Conservation (phyloP, 2,888 invertebrate genomes). For the Coleophora flavipennella region DNA sequence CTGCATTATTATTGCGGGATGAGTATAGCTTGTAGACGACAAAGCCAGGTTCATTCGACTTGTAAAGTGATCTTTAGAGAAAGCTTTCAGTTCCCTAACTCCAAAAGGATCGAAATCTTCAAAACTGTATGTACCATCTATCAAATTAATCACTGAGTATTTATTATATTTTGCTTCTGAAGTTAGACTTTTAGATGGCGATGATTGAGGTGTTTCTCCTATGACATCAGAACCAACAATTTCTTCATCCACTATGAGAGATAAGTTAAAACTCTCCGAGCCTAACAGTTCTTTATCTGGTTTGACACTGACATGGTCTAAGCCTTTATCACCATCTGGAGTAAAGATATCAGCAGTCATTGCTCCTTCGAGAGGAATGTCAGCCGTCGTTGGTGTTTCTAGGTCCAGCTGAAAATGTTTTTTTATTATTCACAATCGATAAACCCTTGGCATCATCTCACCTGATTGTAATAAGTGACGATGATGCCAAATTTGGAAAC, state of each 20-base stretch:
- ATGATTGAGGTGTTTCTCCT: conserved; percentile 29
- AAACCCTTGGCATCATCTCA: too few relatives aligned
- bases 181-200: conserved; percentile 34
- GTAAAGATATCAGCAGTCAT: conserved; percentile 46
- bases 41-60: conserved; percentile 39
- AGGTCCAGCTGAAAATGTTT: conserved; percentile 43
- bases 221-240: too few relatives aligned
- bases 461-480: too few relatives aligned
- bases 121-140: conserved; percentile 62
- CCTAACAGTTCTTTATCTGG: conserved; percentile 42
- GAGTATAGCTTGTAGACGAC: conserved; percentile 41
- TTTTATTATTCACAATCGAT: not conserved
- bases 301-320: conserved; percentile 31
- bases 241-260: conserved; percentile 50
- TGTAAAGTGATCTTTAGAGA: conserved; percentile 37
- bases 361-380: conserved; percentile 48
- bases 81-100: conserved; percentile 37
- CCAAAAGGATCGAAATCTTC: conserved; percentile 61
- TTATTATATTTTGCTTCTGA: conserved; percentile 17
- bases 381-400: conserved; percentile 66
- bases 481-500: too few relatives aligned
- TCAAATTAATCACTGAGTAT: conserved; percentile 52
- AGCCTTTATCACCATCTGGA: conserved; percentile 26
- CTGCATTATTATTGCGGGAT: conserved; percentile 51
- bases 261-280: conserved; percentile 55